These are phyloP conservation scores for Trichechus manatus DNA, from an alignment of 2,113 vertebrate genomes.

Conservation along the genomic window DNA sequence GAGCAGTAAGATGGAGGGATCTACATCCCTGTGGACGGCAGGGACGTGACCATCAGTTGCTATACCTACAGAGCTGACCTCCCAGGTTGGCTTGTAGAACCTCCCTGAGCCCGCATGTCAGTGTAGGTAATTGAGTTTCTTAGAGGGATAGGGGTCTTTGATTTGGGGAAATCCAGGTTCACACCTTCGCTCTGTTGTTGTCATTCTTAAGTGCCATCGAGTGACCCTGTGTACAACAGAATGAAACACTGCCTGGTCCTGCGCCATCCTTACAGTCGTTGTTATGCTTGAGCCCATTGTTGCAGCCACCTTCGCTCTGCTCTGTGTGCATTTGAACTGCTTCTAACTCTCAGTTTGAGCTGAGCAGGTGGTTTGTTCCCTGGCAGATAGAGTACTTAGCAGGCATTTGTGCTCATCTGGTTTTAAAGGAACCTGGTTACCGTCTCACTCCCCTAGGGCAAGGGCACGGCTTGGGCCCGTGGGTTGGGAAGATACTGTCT, in stretches of 20 bases:
- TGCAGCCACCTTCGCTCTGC: background rate
- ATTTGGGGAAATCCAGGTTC: background rate
- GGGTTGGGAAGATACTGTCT: background rate
- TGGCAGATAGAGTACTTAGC: no score
- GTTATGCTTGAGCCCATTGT: no score
- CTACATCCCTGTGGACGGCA: no score
- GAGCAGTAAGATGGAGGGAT: background rate
- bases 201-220: background rate
- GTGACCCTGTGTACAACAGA: no score
- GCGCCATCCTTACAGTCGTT: no score
- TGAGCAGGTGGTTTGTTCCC: background rate
- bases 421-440: background rate
- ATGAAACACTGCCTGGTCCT: no score
- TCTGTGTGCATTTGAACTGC: background rate
- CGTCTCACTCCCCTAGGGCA: no score
- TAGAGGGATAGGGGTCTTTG: background rate
- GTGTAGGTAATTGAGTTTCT: background rate
- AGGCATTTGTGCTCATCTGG: no score
- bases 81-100: rapidly evolving
- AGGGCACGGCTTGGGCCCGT: background rate
- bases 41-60: rapidly evolving
- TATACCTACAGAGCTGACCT: background rate
- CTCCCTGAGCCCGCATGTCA: rapidly evolving
- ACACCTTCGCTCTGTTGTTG: background rate
- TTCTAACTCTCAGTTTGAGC: background rate